phyloP scores from a whole-genome alignment of 2,113 vertebrate species.

The Aptenodytes patagonicus region DNA sequence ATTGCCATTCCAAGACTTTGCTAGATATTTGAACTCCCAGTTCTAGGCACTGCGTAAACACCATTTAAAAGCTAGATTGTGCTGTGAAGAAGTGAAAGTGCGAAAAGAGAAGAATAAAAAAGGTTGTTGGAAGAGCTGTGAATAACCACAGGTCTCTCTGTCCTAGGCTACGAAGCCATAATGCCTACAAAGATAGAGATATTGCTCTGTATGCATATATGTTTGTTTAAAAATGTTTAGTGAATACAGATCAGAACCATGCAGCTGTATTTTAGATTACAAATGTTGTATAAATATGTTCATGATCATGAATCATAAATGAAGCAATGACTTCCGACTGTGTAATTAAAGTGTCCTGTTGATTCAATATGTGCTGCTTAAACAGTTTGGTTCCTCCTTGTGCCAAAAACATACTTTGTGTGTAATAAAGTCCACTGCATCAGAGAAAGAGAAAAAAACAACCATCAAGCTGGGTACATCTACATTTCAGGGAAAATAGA shows the following conservation, averaged over 20 bases:
- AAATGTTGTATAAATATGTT: not conserved
- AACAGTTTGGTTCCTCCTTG: not conserved
- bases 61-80: not conserved
- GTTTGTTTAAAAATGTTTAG: not conserved
- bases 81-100: not conserved
- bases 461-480: not conserved
- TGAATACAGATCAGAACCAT: not conserved
- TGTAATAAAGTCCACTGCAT: not conserved
- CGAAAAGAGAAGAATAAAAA: not conserved
- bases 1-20: not conserved
- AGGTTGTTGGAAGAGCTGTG: not conserved
- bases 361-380: not conserved
- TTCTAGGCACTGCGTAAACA: not conserved
- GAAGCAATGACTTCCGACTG: not conserved
- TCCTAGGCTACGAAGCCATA: fast-evolving
- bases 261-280: not conserved
- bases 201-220: not conserved
- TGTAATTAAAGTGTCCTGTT: not conserved
- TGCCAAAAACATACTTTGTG: not conserved
- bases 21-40: not conserved
- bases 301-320: not conserved
- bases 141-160: not conserved
- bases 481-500: not conserved
- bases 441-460: not conserved
- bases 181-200: not conserved